phyloP scores from a whole-genome alignment of 2,888 invertebrate genomes.

The Baronia brevicornis region DNA sequence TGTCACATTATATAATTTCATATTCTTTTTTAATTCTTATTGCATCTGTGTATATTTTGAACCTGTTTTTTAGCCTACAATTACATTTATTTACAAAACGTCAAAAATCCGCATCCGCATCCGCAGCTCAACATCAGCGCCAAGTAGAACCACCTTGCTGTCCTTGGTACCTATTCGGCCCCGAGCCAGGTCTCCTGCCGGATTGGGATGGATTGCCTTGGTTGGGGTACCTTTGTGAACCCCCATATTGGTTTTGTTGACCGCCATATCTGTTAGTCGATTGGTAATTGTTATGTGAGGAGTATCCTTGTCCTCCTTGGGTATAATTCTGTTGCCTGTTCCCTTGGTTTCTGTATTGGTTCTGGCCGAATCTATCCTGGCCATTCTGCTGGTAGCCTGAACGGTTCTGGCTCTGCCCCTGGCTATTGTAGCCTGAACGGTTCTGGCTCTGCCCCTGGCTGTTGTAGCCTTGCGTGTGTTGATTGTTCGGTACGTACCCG shows the following conservation, averaged over 20 bases:
- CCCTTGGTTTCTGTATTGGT: slow-evolving; percentile 21
- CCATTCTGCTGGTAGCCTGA: slow-evolving; percentile 15
- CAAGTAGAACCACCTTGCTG: slow-evolving; percentile 22
- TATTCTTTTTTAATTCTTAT: too few species aligned
- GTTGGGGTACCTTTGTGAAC: slow-evolving; percentile 16
- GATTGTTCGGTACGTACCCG: slow-evolving; percentile 42
- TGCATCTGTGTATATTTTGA: too few species aligned
- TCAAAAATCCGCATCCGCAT: neutral
- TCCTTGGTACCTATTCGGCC: slow-evolving; percentile 20
- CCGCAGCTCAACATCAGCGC: slow-evolving; percentile 21
- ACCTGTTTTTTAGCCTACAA: too few species aligned
- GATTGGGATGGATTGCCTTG: slow-evolving; percentile 18
- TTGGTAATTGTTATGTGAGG: slow-evolving; percentile 7
- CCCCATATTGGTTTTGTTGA: slow-evolving; percentile 22
- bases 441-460: slow-evolving; percentile 25
- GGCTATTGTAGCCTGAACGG: slow-evolving; percentile 23
- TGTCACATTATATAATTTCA: too few species aligned
- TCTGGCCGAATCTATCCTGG: slow-evolving; percentile 12
- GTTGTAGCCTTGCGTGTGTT: slow-evolving; percentile 16
- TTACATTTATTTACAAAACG: slow-evolving; percentile 4
- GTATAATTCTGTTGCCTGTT: slow-evolving; percentile 22
- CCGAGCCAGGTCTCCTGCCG: slow-evolving; percentile 18
- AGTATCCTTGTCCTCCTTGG: slow-evolving; percentile 1
- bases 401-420: slow-evolving; percentile 16
- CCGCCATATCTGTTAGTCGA: slow-evolving; percentile 14